Percentiles rank a stretch among this genome's conserved stretches.
These are phyloP conservation scores for Nomada goodeniana DNA, from an alignment of 2,888 invertebrate species.

Conservation along the genomic window DNA sequence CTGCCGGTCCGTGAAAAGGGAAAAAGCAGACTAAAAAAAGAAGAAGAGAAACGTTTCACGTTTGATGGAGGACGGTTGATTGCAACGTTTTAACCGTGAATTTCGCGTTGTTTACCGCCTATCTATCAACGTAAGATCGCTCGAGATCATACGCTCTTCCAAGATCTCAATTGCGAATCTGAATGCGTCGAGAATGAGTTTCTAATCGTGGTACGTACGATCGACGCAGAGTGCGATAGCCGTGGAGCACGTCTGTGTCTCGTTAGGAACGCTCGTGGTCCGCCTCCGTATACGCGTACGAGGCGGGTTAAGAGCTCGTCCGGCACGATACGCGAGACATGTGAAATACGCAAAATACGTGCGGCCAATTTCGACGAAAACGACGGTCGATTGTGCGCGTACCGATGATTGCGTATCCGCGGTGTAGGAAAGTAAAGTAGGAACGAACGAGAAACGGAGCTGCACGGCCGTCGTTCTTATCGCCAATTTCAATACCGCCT, in stretches of 20 bases:
- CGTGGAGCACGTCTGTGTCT: not conserved
- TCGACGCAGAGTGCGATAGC: slow-evolving; percentile 7
- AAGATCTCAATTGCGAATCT: not conserved
- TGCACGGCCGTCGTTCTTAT: slow-evolving; percentile 35
- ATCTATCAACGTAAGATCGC: not conserved
- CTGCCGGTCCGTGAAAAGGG: slow-evolving; percentile 2
- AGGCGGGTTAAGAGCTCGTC: no score
- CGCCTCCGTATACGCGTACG: not conserved
- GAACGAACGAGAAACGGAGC: slow-evolving; percentile 13
- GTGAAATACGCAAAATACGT: not conserved
- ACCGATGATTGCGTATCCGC: slow-evolving; percentile 15
- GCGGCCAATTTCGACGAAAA: slow-evolving; percentile 4
- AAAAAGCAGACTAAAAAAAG: not conserved
- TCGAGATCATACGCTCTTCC: slow-evolving; percentile 27
- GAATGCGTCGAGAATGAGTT: slow-evolving; percentile 28
- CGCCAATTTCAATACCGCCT: slow-evolving; percentile 40
- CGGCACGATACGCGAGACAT: no score
- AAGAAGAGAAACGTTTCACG: no score
- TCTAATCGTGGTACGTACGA: slow-evolving; percentile 31
- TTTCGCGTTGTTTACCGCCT: slow-evolving; percentile 21
- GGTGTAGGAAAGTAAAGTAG: slow-evolving; percentile 41
- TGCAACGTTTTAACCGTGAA: not conserved
- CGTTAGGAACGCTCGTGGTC: not conserved
- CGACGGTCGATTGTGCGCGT: slow-evolving; percentile 20
- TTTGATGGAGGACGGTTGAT: not conserved